A percentile compares a stretch with the other conserved stretches of the same genome.
Evolutionary conservation across 2,888 invertebrate genomes (phyloP).

Genomic region (Cenopis cana): DNA sequence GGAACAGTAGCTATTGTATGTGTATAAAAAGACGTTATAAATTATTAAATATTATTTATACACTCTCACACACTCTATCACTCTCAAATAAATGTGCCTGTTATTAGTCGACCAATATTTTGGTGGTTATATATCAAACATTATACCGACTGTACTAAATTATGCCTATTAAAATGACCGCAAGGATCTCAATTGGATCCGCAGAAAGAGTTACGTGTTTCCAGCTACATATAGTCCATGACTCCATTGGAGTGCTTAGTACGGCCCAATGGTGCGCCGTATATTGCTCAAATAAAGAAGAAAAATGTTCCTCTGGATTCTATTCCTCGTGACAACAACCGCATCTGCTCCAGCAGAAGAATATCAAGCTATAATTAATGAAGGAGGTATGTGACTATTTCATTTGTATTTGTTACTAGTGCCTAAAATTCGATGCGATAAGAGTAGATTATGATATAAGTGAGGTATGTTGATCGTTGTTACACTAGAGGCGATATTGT

Average conservation of each 20-base stretch:
- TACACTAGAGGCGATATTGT: too few species aligned
- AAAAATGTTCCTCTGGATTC: constrained; percentile 60
- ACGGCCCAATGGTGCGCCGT: constrained; percentile 49
- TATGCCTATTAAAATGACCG: constrained; percentile 68
- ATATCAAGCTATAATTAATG: constrained; percentile 58
- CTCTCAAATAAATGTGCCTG: background rate
- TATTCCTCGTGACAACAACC: constrained; percentile 55
- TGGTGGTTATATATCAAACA: constrained; percentile 43
- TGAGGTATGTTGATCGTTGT: too few species aligned
- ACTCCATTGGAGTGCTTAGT: constrained; percentile 61
- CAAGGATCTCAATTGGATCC: constrained; percentile 74
- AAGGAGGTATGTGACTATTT: constrained; percentile 61
- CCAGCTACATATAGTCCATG: constrained; percentile 69
- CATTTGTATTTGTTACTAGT: background rate
- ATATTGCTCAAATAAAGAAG: constrained; percentile 41
- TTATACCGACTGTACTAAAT: constrained; percentile 66
- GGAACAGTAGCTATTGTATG: too few species aligned
- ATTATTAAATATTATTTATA: too few species aligned
- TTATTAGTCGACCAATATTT: background rate
- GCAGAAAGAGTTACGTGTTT: constrained; percentile 68
- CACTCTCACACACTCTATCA: background rate
- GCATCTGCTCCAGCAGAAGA: constrained; percentile 64
- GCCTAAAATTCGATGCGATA: too few species aligned
- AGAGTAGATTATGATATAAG: too few species aligned
- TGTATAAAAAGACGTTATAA: too few species aligned